Evolutionary conservation across 1,140 invertebrate genomes (phyloP).

Genomic region (Pseudomyrmex gracilis): DNA sequence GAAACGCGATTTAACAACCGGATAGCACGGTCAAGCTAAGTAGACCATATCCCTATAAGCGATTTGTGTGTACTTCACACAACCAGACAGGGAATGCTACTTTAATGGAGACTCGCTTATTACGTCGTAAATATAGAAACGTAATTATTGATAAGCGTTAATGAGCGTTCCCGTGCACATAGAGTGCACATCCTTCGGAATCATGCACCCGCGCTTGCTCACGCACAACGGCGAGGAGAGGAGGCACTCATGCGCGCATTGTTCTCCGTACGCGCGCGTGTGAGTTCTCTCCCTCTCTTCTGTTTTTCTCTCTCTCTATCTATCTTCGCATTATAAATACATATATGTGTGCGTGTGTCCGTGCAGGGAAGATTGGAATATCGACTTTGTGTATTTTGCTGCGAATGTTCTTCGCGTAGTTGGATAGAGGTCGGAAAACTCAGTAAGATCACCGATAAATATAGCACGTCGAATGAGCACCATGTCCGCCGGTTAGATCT

Average conservation of each 20-base stretch:
- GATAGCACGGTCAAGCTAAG: slow-evolving; percentile 64
- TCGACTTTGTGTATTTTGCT: slow-evolving; percentile 46
- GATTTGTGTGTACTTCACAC: slow-evolving; percentile 24
- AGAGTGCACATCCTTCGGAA: slow-evolving; percentile 66
- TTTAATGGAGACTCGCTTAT: slow-evolving; percentile 77
- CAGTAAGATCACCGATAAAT: slow-evolving; percentile 81
- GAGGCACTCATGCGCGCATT: slow-evolving; percentile 58
- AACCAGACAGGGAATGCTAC: slow-evolving; percentile 60
- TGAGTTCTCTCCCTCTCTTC: slow-evolving; percentile 7
- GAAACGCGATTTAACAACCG: slow-evolving; percentile 19
- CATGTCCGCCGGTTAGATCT: slow-evolving; percentile 76
- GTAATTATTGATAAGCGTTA: slow-evolving; percentile 81
- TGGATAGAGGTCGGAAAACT: slow-evolving; percentile 78
- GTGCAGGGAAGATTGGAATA: slow-evolving; percentile 54
- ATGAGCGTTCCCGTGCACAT: slow-evolving; percentile 71
- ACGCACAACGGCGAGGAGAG: slow-evolving; percentile 68
- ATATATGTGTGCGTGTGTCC: neutral
- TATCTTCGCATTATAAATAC: slow-evolving; percentile 9
- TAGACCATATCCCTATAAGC: slow-evolving; percentile 75
- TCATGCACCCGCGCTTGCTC: slow-evolving; percentile 73
- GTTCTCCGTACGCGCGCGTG: slow-evolving; percentile 36
- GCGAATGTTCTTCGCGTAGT: slow-evolving; percentile 64
- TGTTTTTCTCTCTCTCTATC: neutral
- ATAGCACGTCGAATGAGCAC: slow-evolving; percentile 77
- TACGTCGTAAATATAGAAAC: slow-evolving; percentile 80